Evolutionary conservation across 2,797 vertebrate species (phyloP).

Genomic region (Alfaro cultratus): DNA sequence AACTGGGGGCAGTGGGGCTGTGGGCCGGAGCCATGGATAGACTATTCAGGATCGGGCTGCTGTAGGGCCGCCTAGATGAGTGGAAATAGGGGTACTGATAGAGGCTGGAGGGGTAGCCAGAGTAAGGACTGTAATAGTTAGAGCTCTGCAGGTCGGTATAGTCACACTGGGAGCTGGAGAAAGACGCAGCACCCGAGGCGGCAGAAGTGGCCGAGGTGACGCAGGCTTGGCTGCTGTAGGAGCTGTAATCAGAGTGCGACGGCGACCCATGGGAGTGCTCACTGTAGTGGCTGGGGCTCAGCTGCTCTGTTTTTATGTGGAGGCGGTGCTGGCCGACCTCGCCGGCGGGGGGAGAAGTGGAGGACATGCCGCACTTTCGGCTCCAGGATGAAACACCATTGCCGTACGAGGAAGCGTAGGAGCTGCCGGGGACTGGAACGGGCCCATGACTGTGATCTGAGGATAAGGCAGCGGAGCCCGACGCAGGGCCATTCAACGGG

Average conservation of each 20-base stretch:
- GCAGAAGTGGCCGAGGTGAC: constrained; percentile 81
- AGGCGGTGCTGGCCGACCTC: constrained; percentile 84
- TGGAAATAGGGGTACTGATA: constrained; percentile 98
- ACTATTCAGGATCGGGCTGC: constrained; percentile 91
- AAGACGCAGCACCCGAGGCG: constrained; percentile 79
- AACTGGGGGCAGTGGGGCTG: constrained; percentile 88
- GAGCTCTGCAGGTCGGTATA: constrained; percentile 96
- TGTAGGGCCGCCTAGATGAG: constrained; percentile 90
- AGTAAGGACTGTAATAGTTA: constrained; percentile 93
- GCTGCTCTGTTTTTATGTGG: constrained; percentile 97
- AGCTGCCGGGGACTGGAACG: constrained; percentile 65
- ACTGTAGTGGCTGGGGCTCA: constrained; percentile 93
- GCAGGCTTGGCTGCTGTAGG: constrained; percentile 87
- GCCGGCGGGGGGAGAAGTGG: constrained; percentile 71
- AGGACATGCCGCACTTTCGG: constrained; percentile 83
- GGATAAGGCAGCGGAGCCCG: constrained; percentile 69
- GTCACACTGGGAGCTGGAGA: constrained; percentile 91
- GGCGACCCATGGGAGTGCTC: constrained; percentile 90
- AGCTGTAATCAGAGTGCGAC: constrained; percentile 85
- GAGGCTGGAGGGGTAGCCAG: constrained; percentile 90
- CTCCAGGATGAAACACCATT: constrained; percentile 82
- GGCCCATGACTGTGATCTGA: constrained; percentile 82
- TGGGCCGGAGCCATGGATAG: constrained; percentile 91
- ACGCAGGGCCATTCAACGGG: constrained; percentile 88
- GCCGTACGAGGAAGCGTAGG: constrained; percentile 82